Evolutionary conservation across 2,113 vertebrate species (phyloP).

Genomic region (Cebidichthys violaceus): DNA sequence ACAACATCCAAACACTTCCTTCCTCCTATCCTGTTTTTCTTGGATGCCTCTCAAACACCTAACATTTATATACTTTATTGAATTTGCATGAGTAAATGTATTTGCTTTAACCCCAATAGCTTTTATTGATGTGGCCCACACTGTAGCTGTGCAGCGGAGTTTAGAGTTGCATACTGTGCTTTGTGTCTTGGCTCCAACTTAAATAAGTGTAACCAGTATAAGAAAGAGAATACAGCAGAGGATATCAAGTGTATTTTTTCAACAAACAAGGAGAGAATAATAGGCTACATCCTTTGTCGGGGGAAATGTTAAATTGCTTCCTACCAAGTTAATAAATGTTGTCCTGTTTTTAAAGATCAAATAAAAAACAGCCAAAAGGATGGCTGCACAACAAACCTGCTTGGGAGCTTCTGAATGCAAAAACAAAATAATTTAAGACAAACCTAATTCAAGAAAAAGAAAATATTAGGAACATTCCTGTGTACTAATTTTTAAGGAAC

Average conservation of each 20-base stretch:
- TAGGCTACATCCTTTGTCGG: background rate
- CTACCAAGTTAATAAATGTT: background rate
- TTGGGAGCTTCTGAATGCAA: background rate
- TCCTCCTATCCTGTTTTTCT: background rate
- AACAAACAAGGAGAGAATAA: background rate
- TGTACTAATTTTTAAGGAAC: background rate
- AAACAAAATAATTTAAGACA: background rate
- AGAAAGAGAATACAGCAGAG: background rate
- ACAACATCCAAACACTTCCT: background rate
- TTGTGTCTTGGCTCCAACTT: background rate
- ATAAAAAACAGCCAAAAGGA: background rate
- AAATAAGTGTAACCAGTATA: slow-evolving; percentile 1
- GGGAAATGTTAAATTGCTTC: background rate
- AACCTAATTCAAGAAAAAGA: background rate
- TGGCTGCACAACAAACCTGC: background rate
- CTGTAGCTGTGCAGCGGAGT: slow-evolving; percentile 23
- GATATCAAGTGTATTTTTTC: background rate
- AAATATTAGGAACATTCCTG: slow-evolving; percentile 8
- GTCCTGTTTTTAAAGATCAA: background rate
- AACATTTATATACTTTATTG: background rate
- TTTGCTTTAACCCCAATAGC: slow-evolving; percentile 3
- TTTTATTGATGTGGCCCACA: slow-evolving; percentile 25
- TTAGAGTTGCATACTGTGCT: background rate
- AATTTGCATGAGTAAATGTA: background rate
- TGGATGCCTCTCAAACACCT: slow-evolving; percentile 6